These are phyloP conservation scores for Drosophila quadrilineata DNA, from an alignment of 1,140 invertebrate species.

Conservation along the genomic window DNA sequence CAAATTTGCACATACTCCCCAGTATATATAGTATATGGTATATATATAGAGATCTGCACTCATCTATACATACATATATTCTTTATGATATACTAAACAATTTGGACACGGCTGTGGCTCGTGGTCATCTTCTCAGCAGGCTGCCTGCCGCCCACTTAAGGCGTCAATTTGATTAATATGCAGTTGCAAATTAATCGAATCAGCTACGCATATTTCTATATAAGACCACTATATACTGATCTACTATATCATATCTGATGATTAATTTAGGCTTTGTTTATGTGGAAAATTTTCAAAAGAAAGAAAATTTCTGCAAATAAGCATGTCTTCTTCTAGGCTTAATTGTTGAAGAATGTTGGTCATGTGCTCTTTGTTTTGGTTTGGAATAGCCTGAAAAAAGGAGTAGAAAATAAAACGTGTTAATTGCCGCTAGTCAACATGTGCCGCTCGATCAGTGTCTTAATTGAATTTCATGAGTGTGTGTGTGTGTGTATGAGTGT, in stretches of 20 bases:
- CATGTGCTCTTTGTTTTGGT: slow-evolving; percentile 27
- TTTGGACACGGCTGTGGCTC: slow-evolving; percentile 28
- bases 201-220: background rate
- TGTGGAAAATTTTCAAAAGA: slow-evolving; percentile 17
- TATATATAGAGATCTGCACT: too few relatives aligned
- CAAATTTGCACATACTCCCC: too few relatives aligned
- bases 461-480: slow-evolving; percentile 42
- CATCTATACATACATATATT: too few relatives aligned
- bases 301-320: slow-evolving; percentile 2
- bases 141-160: slow-evolving; percentile 47
- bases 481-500: background rate
- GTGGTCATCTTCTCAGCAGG: slow-evolving; percentile 28
- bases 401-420: slow-evolving; percentile 4
- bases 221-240: background rate
- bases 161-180: slow-evolving; percentile 49
- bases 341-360: slow-evolving; percentile 13
- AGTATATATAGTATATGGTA: too few relatives aligned
- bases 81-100: slow-evolving; percentile 18
- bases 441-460: slow-evolving; percentile 6
- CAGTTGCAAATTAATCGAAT: slow-evolving; percentile 38
- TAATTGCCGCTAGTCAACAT: slow-evolving; percentile 30
- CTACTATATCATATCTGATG: background rate
- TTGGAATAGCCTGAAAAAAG: background rate
- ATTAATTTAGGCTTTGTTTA: background rate
- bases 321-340: background rate